Evolutionary conservation across 2,113 vertebrate species (phyloP).

Genomic region (Dolichallabes microphthalmus): DNA sequence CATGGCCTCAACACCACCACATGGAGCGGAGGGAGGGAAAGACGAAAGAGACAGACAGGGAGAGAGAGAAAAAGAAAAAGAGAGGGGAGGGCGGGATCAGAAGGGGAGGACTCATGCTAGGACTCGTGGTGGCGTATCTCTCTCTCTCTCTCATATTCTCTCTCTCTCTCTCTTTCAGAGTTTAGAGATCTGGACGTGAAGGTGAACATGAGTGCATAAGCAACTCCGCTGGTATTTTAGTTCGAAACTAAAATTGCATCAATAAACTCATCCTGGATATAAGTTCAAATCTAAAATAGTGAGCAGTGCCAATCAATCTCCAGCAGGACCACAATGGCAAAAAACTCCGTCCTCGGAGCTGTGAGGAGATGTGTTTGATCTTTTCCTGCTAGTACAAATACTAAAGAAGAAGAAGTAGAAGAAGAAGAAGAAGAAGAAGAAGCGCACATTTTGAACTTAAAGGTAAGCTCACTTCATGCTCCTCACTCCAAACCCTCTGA

Average conservation of each 20-base stretch:
- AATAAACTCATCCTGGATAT: not conserved
- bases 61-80: constrained; percentile 51
- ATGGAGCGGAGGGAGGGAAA: not conserved
- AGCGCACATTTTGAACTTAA: not conserved
- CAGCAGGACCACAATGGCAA: not conserved
- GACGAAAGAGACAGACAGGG: constrained; percentile 36
- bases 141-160: constrained; percentile 27
- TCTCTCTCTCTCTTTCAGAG: constrained; percentile 25
- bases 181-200: not conserved
- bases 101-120: constrained; percentile 69
- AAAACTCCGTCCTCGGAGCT: constrained; percentile 3
- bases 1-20: constrained; percentile 28
- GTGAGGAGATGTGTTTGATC: constrained; percentile 24
- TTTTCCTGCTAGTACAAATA: not conserved
- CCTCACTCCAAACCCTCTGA: not conserved
- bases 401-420: constrained; percentile 4
- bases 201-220: not conserved
- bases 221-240: not conserved
- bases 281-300: not conserved
- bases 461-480: constrained; percentile 5
- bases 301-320: not conserved
- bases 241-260: not conserved
- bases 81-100: constrained; percentile 53
- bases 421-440: not conserved
- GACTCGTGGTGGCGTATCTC: constrained; percentile 63